Percentiles rank a stretch among this genome's conserved stretches.
Evolutionary conservation across 2,797 vertebrate species (phyloP).

Genomic region (Pyrocephalus nanus): DNA sequence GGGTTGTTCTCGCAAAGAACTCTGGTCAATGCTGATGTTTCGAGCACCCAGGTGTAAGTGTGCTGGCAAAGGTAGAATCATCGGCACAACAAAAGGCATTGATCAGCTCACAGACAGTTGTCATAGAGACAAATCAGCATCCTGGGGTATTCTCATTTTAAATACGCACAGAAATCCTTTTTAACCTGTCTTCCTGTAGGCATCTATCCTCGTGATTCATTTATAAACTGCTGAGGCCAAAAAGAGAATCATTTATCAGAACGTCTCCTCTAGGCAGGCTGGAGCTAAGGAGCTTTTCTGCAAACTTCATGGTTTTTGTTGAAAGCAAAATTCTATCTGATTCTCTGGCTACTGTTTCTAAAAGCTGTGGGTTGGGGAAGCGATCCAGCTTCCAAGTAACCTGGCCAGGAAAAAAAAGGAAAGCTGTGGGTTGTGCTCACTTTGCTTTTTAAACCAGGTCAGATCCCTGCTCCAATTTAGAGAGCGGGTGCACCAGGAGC

Average conservation of each 20-base stretch:
- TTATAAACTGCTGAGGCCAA: slow-evolving; percentile 44
- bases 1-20: not conserved
- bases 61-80: not conserved
- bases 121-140: slow-evolving; percentile 61
- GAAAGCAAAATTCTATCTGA: slow-evolving; percentile 58
- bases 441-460: slow-evolving; percentile 58
- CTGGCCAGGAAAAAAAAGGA: slow-evolving; percentile 58
- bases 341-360: slow-evolving; percentile 33
- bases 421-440: slow-evolving; percentile 28
- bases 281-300: slow-evolving; percentile 62
- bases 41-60: not conserved
- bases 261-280: slow-evolving; percentile 32
- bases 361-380: slow-evolving; percentile 56
- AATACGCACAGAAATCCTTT: slow-evolving; percentile 41
- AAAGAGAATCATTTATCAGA: slow-evolving; percentile 55
- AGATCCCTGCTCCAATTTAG: slow-evolving; percentile 18
- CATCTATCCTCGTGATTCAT: slow-evolving; percentile 48
- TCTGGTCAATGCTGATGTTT: not conserved
- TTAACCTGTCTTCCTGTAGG: slow-evolving; percentile 49
- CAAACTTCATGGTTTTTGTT: slow-evolving; percentile 47
- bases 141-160: slow-evolving; percentile 12
- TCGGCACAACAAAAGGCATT: not conserved
- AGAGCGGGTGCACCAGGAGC: not conserved
- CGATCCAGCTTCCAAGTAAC: slow-evolving; percentile 62
- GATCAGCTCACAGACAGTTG: slow-evolving; percentile 39